Conservation (phyloP, 2,113 vertebrate genomes). For the Hemiscyllium ocellatum region DNA sequence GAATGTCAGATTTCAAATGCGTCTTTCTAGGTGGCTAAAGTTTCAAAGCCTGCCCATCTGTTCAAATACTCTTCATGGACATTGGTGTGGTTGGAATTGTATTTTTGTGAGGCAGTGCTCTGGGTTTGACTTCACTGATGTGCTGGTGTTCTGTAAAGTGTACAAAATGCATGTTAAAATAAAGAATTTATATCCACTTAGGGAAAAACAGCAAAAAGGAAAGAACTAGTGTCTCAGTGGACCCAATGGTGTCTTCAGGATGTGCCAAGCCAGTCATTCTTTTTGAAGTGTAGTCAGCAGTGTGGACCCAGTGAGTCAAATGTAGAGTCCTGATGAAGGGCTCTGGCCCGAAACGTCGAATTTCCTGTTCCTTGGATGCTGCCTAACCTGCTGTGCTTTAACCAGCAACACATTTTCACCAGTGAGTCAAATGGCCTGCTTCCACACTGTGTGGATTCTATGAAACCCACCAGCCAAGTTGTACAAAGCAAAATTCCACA, state of each 20-base stretch:
- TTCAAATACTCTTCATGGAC: not conserved
- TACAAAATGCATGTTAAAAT: too few relatives aligned
- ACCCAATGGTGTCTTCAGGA: not conserved
- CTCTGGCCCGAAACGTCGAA: too few relatives aligned
- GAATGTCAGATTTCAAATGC: conserved; percentile 21
- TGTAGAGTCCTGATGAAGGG: too few relatives aligned
- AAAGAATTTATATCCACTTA: not conserved
- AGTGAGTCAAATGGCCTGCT: too few relatives aligned
- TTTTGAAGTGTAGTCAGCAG: not conserved
- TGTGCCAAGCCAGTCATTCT: not conserved
- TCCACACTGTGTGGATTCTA: not conserved
- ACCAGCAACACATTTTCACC: too few relatives aligned
- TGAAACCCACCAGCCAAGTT: not conserved
- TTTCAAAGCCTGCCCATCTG: conserved; percentile 29
- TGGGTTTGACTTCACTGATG: not conserved
- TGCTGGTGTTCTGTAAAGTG: not conserved
- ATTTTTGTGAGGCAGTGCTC: not conserved
- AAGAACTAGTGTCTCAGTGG: not conserved
- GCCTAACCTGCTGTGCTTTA: too few relatives aligned
- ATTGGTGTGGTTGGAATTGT: not conserved
- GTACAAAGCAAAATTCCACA: not conserved
- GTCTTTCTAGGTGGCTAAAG: not conserved
- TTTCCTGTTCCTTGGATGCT: too few relatives aligned
- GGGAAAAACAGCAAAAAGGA: not conserved
- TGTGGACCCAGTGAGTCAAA: too few relatives aligned